Evolutionary conservation across 2,797 vertebrate genomes (phyloP).

Genomic region (Enteromius treurensis): DNA sequence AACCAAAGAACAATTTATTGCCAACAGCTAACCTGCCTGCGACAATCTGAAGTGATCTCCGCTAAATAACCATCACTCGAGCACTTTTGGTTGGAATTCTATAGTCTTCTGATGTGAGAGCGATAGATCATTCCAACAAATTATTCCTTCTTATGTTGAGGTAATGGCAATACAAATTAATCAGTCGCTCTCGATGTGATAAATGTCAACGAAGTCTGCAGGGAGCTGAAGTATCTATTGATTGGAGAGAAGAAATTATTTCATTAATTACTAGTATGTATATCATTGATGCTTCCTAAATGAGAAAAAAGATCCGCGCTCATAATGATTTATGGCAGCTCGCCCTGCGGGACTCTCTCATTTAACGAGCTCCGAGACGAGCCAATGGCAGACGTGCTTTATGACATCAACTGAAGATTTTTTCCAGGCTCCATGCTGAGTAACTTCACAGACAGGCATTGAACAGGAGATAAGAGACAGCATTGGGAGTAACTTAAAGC

Average conservation of each 20-base stretch:
- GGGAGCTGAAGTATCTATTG: conserved; percentile 64
- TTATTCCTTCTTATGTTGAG: conserved; percentile 58
- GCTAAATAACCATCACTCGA: conserved; percentile 36
- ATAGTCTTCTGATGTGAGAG: conserved; percentile 36
- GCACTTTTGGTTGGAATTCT: conserved; percentile 26
- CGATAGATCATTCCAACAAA: conserved; percentile 51
- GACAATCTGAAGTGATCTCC: conserved; percentile 14
- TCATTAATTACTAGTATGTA: conserved; percentile 58
- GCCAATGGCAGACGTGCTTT: conserved; percentile 51
- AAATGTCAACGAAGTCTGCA: conserved; percentile 59
- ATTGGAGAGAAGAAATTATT: conserved; percentile 63
- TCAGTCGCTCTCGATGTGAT: conserved; percentile 67
- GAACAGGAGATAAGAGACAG: conserved; percentile 31
- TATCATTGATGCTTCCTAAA: conserved; percentile 57
- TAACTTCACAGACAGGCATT: conserved; percentile 19
- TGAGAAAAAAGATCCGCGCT: conserved; percentile 48
- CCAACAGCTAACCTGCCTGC: neutral
- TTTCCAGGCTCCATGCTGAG: conserved; percentile 35
- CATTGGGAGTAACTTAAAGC: conserved; percentile 35
- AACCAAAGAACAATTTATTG: neutral
- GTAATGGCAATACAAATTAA: conserved; percentile 61
- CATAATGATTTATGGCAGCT: conserved; percentile 60
- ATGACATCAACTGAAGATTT: conserved; percentile 55
- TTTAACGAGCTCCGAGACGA: conserved; percentile 45
- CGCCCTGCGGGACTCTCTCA: conserved; percentile 50